Evolutionary conservation across 2,797 vertebrate species (phyloP).

Genomic region (Chelon labrosus): DNA sequence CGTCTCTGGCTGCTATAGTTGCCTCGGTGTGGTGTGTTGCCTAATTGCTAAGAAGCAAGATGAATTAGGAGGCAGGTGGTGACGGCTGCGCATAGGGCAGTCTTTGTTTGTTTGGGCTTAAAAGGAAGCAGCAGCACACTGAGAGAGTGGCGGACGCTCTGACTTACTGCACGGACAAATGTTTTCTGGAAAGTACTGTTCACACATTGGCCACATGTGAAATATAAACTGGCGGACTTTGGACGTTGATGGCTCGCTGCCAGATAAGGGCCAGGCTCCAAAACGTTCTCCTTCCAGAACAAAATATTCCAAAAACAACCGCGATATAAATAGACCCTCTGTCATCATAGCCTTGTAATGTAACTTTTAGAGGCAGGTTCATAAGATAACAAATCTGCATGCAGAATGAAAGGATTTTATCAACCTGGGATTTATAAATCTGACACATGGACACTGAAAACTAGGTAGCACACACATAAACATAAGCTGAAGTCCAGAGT

Average conservation of each 20-base stretch:
- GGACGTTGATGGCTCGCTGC: conserved; percentile 6
- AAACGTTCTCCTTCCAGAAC: conserved; percentile 21
- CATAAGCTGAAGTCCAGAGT: conserved; percentile 24
- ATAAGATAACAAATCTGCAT: background rate
- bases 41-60: conserved; percentile 46
- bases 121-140: conserved; percentile 23
- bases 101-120: conserved; percentile 26
- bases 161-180: conserved; percentile 6
- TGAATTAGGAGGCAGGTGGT: conserved; percentile 63
- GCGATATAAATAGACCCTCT: conserved; percentile 46
- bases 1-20: conserved; percentile 21
- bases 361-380: conserved; percentile 9
- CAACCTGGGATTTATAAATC: conserved; percentile 12
- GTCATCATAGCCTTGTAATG: conserved; percentile 19
- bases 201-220: background rate
- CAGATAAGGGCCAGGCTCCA: conserved; percentile 18
- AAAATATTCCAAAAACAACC: conserved; percentile 56
- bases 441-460: conserved; percentile 1
- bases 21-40: conserved; percentile 24
- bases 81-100: conserved; percentile 24
- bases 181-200: conserved; percentile 15
- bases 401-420: conserved; percentile 16
- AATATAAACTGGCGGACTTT: conserved; percentile 26
- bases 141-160: conserved; percentile 4
- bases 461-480: conserved; percentile 11